Evolutionary conservation across 2,888 invertebrate genomes (phyloP).

Genomic region (Drosophila hamatofila): DNA sequence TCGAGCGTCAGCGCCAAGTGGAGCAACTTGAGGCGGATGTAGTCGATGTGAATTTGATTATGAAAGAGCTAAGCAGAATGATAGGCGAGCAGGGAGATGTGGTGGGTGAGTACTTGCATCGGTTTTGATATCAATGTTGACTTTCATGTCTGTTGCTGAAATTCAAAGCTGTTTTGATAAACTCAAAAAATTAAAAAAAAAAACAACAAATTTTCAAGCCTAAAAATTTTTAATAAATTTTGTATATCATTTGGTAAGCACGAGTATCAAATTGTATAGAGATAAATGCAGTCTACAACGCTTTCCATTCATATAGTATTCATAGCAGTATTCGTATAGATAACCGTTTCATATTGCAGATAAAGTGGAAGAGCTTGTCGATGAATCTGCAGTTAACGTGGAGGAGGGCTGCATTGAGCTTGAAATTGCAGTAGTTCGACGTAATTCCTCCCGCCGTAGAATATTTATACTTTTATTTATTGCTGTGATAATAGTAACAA

Average conservation of each 20-base stretch:
- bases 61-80: slow-evolving; percentile 90
- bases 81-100: slow-evolving; percentile 90
- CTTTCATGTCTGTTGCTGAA: too few species aligned
- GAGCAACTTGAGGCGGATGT: slow-evolving; percentile 93
- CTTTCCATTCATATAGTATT: neutral
- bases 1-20: slow-evolving; percentile 93
- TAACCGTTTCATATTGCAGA: slow-evolving; percentile 86
- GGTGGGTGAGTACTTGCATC: slow-evolving; percentile 92
- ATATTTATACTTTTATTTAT: neutral
- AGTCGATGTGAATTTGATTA: slow-evolving; percentile 93
- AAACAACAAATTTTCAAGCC: too few species aligned
- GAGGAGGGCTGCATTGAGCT: slow-evolving; percentile 92
- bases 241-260: too few species aligned
- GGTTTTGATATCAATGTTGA: too few species aligned
- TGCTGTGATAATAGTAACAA: neutral
- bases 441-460: slow-evolving; percentile 85
- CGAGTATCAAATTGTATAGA: too few species aligned
- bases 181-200: too few species aligned
- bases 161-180: too few species aligned
- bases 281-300: neutral
- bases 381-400: slow-evolving; percentile 90
- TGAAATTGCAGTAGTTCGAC: slow-evolving; percentile 91
- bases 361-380: slow-evolving; percentile 93
- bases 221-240: too few species aligned
- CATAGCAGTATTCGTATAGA: neutral